phyloP scores from a whole-genome alignment of 2,113 vertebrate species.

The Boulengeromyrus knoepffleri region DNA sequence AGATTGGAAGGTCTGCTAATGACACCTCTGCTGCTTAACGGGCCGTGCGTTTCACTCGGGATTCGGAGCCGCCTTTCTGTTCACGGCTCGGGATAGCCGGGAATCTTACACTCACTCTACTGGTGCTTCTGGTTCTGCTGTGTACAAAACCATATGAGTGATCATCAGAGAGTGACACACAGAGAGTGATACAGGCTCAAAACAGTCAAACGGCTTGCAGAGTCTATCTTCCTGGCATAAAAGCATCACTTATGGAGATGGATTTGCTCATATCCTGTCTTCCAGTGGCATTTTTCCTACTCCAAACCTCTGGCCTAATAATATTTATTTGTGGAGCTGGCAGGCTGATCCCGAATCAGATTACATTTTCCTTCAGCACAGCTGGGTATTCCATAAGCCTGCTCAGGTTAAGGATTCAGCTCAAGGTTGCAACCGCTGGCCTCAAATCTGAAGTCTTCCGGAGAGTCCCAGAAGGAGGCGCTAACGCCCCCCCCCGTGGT shows the following conservation, averaged over 20 bases:
- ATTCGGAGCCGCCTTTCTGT: not conserved
- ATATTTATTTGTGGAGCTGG: conserved; percentile 18
- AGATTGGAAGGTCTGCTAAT: not conserved
- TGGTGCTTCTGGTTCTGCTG: not conserved
- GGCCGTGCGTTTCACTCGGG: not conserved
- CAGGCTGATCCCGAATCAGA: not conserved
- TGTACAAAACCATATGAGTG: not conserved
- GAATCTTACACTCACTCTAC: not conserved
- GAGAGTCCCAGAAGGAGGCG: not conserved
- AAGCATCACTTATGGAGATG: not conserved
- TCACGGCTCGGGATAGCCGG: not conserved
- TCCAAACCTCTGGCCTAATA: not conserved
- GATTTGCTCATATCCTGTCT: conserved; percentile 1
- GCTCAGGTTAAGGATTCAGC: not conserved
- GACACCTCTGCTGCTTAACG: not conserved
- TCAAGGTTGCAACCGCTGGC: not conserved
- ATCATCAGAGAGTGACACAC: not conserved
- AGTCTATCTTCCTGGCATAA: not conserved
- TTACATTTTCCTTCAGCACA: not conserved
- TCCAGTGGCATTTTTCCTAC: not conserved
- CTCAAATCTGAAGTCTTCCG: not conserved
- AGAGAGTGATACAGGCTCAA: not conserved
- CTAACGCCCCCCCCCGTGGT: not conserved
- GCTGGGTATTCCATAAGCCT: not conserved
- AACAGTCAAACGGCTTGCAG: not conserved